These are phyloP conservation scores for Rynchops niger DNA, from an alignment of 2,113 vertebrate species.

Conservation along the genomic window DNA sequence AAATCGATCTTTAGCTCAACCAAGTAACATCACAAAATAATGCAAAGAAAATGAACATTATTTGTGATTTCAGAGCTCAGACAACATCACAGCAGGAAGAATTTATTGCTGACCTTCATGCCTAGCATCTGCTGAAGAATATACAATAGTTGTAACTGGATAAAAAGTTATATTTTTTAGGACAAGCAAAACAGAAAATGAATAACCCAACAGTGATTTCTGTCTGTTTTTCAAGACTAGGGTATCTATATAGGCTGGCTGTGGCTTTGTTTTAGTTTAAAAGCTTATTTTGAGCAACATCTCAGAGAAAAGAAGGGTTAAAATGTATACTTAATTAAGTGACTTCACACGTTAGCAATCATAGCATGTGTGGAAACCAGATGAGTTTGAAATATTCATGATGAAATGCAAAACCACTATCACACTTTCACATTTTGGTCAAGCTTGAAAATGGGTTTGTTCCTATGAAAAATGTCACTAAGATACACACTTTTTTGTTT, in stretches of 20 bases:
- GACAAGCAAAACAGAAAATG: neutral
- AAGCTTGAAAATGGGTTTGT: constrained; percentile 38
- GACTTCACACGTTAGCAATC: neutral
- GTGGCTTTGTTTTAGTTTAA: neutral
- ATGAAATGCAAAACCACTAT: constrained; percentile 23
- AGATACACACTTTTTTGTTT: neutral
- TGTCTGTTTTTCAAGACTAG: neutral
- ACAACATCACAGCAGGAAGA: constrained; percentile 15
- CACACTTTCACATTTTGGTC: neutral
- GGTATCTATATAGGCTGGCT: neutral
- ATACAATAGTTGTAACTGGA: neutral
- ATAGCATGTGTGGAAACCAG: neutral
- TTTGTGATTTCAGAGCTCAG: constrained; percentile 11
- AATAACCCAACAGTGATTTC: neutral
- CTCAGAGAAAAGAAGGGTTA: neutral
- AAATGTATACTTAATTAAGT: neutral
- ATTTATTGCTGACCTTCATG: constrained; percentile 42
- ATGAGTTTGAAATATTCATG: constrained; percentile 38
- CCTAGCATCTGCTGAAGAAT: neutral
- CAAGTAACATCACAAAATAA: constrained; percentile 37
- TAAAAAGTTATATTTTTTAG: constrained; percentile 9
- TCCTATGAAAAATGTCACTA: constrained; percentile 40
- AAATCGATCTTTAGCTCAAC: constrained; percentile 15
- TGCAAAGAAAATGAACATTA: constrained; percentile 44
- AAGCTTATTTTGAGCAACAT: neutral